Evolutionary conservation across 2,888 invertebrate genomes (phyloP).

Genomic region (Agrenia bidenticulata): DNA sequence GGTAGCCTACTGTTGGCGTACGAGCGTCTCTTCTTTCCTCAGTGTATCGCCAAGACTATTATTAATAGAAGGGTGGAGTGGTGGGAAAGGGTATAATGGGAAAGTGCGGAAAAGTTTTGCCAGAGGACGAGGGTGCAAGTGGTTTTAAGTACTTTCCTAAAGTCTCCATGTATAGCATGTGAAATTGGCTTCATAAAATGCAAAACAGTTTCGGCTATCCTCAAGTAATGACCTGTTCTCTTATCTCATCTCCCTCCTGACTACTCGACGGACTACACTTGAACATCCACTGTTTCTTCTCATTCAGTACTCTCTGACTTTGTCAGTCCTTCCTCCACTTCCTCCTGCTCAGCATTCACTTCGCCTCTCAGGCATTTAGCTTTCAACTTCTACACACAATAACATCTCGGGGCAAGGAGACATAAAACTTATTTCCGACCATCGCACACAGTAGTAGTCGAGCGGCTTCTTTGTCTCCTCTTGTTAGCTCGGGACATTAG

Average conservation of each 20-base stretch:
- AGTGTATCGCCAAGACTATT: not conserved
- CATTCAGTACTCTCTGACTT: too few species aligned
- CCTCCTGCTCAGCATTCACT: conserved; percentile 5
- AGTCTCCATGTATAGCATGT: conserved; percentile 31
- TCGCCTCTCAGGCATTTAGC: conserved; percentile 4
- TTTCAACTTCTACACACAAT: conserved; percentile 1
- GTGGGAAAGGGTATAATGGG: too few species aligned
- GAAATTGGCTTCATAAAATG: conserved; percentile 52
- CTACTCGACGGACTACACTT: too few species aligned
- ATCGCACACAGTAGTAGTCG: too few species aligned
- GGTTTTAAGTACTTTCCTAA: conserved; percentile 47
- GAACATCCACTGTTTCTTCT: too few species aligned
- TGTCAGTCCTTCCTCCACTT: too few species aligned
- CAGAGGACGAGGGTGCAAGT: conserved; percentile 40
- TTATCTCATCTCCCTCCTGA: conserved; percentile 3
- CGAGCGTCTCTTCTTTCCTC: too few species aligned
- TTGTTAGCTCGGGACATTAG: too few species aligned
- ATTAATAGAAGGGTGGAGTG: conserved; percentile 1
- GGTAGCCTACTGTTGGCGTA: too few species aligned
- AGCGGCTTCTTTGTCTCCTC: too few species aligned
- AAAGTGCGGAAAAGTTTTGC: not conserved
- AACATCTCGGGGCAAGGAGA: too few species aligned
- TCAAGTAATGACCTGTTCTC: conserved; percentile 33
- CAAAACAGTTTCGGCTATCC: conserved; percentile 45
- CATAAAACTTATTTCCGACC: too few species aligned